A percentile compares a stretch with the other conserved stretches of the same genome.
phyloP scores from a whole-genome alignment of 1,140 invertebrate genomes.

The Helicoverpa armigera region DNA sequence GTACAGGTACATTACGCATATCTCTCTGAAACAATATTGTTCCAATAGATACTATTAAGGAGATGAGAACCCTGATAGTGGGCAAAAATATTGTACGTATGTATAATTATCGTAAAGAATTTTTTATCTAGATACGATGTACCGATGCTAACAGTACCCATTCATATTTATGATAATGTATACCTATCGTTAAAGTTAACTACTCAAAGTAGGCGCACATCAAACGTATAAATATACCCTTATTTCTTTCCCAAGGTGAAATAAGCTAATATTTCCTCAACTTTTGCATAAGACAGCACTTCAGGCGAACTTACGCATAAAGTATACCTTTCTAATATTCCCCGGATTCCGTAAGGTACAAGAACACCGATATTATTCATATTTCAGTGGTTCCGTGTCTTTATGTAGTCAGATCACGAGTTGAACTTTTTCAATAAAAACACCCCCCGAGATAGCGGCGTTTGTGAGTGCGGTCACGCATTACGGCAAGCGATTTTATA shows the following conservation, averaged over 20 bases:
- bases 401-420: constrained; percentile 79
- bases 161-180: too few relatives aligned
- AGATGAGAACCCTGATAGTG: too few relatives aligned
- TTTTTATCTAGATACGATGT: too few relatives aligned
- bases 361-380: constrained; percentile 78
- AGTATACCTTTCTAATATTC: constrained; percentile 35
- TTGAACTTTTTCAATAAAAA: constrained; percentile 85
- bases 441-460: constrained; percentile 68
- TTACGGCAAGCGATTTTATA: constrained; percentile 79
- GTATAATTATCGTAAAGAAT: too few relatives aligned
- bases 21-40: too few relatives aligned
- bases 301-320: constrained; percentile 46
- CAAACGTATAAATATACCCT: not conserved
- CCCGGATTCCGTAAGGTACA: constrained; percentile 18
- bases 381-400: constrained; percentile 71
- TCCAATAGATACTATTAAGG: too few relatives aligned
- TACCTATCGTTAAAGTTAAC: too few relatives aligned
- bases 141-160: too few relatives aligned
- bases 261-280: not conserved
- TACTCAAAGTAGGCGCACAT: not conserved
- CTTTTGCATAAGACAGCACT: constrained; percentile 38
- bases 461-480: constrained; percentile 81
- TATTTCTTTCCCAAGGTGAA: too few relatives aligned
- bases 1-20: too few relatives aligned
- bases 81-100: too few relatives aligned